A percentile compares a stretch with the other conserved stretches of the same genome.
These are phyloP conservation scores for Synergus gifuensis DNA, from an alignment of 2,888 invertebrate genomes.

Conservation along the genomic window DNA sequence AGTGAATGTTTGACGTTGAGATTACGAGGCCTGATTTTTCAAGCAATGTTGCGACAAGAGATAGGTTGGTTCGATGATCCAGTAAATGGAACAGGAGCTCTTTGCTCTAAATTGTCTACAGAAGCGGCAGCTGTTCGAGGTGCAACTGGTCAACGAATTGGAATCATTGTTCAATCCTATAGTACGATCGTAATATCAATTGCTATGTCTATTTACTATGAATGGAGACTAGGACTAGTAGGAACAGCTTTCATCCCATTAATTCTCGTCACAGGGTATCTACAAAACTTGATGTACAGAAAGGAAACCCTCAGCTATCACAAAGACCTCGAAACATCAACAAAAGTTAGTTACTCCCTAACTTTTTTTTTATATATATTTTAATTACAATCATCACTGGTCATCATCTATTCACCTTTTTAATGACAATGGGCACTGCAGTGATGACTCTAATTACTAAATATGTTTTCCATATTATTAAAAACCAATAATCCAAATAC, in stretches of 20 bases:
- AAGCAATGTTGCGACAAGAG: slow-evolving; percentile 85
- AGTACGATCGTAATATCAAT: slow-evolving; percentile 85
- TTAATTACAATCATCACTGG: background rate
- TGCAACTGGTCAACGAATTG: slow-evolving; percentile 90
- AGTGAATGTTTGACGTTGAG: slow-evolving; percentile 89
- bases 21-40: slow-evolving; percentile 83
- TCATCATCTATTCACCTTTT: no score
- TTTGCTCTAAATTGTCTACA: slow-evolving; percentile 86
- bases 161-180: slow-evolving; percentile 86
- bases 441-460: no score
- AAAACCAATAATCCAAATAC: background rate
- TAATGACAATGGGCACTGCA: no score
- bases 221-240: slow-evolving; percentile 87
- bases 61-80: slow-evolving; percentile 87
- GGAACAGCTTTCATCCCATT: slow-evolving; percentile 86
- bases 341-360: slow-evolving; percentile 80
- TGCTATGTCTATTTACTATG: slow-evolving; percentile 84
- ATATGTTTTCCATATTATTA: no score
- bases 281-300: slow-evolving; percentile 83
- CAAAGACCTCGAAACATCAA: slow-evolving; percentile 85
- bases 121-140: slow-evolving; percentile 90
- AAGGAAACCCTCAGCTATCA: slow-evolving; percentile 85
- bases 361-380: background rate
- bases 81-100: slow-evolving; percentile 86
- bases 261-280: slow-evolving; percentile 83